These are phyloP conservation scores for Hylaeus volcanicus DNA, from an alignment of 1,140 invertebrate genomes.

Conservation along the genomic window DNA sequence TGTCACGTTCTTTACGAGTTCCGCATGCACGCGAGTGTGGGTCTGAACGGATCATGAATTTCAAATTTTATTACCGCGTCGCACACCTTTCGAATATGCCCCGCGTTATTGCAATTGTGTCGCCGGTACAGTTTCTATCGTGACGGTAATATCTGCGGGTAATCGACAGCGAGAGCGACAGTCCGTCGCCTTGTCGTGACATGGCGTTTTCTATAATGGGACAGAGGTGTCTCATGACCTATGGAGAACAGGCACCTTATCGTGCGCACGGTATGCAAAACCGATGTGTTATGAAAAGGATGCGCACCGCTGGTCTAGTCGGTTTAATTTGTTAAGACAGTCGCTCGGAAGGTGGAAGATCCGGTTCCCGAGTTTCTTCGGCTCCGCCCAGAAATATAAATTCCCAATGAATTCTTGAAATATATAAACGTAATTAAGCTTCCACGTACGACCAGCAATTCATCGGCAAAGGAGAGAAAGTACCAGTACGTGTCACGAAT, in stretches of 20 bases:
- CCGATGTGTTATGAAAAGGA: neutral
- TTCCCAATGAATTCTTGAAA: neutral
- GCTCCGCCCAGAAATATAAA: neutral
- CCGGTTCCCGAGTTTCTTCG: too few relatives aligned
- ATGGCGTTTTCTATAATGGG: neutral
- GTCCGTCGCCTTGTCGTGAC: conserved; percentile 3
- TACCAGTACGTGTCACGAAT: conserved; percentile 19
- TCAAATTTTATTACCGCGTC: conserved; percentile 7
- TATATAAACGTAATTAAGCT: conserved; percentile 10
- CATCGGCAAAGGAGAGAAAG: conserved; percentile 45
- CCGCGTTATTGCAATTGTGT: neutral
- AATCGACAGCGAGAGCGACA: conserved; percentile 29
- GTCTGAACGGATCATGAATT: neutral
- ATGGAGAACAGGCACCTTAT: neutral
- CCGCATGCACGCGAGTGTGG: neutral
- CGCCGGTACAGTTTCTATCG: neutral
- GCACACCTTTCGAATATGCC: conserved; percentile 10
- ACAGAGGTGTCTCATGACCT: neutral
- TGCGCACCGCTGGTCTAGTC: too few relatives aligned
- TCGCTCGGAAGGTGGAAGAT: too few relatives aligned
- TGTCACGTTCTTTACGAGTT: conserved; percentile 6
- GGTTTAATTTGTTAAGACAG: too few relatives aligned
- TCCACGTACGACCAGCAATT: conserved; percentile 15
- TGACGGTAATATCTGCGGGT: neutral
- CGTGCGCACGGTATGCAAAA: neutral